Conservation (phyloP, 2,888 invertebrate genomes). For the Gnatocerus cornutus region DNA sequence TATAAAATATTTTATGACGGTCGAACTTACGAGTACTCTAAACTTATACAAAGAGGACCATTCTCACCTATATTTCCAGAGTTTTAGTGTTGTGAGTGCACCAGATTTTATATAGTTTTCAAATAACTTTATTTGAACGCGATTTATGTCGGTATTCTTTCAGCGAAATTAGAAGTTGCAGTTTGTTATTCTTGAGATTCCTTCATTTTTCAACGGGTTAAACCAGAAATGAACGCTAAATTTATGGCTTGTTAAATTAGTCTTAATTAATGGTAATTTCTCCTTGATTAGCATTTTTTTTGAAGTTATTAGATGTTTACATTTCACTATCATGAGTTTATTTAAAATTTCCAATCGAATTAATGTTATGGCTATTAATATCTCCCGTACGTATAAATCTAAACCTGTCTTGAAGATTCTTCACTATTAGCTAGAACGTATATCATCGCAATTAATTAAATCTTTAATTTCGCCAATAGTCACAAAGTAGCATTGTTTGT, state of each 20-base stretch:
- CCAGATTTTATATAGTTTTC: not conserved
- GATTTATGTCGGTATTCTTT: constrained; percentile 4
- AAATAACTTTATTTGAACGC: not conserved
- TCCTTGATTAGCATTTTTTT: not conserved
- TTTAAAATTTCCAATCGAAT: constrained; percentile 10
- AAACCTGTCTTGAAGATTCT: constrained; percentile 8
- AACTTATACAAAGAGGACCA: constrained; percentile 13
- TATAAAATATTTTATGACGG: constrained; percentile 31
- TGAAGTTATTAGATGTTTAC: constrained; percentile 3
- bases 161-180: not conserved
- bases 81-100: not conserved
- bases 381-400: constrained; percentile 8
- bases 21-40: constrained; percentile 9
- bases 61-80: constrained; percentile 28
- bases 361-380: constrained; percentile 15
- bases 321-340: constrained; percentile 3
- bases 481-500: constrained; percentile 6
- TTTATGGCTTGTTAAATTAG: constrained; percentile 20
- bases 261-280: constrained; percentile 9
- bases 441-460: constrained; percentile 27
- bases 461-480: constrained; percentile 11
- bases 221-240: not conserved
- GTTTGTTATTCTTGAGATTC: constrained; percentile 4
- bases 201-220: not conserved
- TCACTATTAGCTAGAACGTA: constrained; percentile 13